A percentile compares a stretch with the other conserved stretches of the same genome.
phyloP scores from a whole-genome alignment of 2,797 vertebrate species.

The Phataginus tricuspis region DNA sequence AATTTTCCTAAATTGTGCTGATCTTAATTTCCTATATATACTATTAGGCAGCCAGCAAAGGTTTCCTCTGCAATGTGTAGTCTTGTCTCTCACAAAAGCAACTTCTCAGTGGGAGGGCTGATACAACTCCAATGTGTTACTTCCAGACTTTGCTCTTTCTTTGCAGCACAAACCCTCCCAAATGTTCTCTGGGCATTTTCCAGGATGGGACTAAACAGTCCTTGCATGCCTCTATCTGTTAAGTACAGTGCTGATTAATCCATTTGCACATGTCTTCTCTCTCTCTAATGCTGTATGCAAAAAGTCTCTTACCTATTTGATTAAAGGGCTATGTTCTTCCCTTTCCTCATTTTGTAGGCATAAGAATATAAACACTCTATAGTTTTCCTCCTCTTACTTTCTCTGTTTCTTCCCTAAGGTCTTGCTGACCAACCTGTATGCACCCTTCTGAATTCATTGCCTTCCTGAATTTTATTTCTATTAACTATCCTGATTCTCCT shows the following conservation, averaged over 20 bases:
- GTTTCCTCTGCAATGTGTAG: background rate
- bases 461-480: background rate
- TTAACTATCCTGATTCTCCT: background rate
- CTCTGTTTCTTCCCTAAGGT: background rate
- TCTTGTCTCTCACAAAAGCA: background rate
- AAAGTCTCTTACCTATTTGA: background rate
- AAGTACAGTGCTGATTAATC: background rate
- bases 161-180: background rate
- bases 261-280: background rate
- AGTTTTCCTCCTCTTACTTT: background rate
- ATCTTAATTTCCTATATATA: conserved; percentile 19
- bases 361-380: background rate
- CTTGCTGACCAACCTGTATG: background rate
- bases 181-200: background rate
- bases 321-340: background rate
- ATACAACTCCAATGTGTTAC: background rate
- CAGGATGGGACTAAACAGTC: background rate
- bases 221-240: background rate
- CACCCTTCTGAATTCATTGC: background rate
- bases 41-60: background rate
- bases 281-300: background rate
- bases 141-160: background rate
- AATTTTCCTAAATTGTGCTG: conserved; percentile 63
- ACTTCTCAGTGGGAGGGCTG: background rate
- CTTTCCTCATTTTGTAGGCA: background rate